Evolutionary conservation across 2,888 invertebrate species (phyloP).

Genomic region (Dryocosmus kuriphilus): DNA sequence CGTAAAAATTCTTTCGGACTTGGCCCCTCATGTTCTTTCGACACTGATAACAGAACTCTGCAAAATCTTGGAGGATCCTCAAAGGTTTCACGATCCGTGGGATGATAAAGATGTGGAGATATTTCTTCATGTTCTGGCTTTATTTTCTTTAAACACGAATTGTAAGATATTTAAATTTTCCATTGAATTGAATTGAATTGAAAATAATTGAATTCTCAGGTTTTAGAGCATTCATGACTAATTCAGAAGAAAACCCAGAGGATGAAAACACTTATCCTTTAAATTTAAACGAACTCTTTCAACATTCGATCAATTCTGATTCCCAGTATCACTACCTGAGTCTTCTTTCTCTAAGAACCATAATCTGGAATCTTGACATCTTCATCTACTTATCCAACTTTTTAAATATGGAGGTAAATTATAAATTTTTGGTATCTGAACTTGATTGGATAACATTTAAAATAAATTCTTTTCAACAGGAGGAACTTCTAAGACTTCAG

Average conservation of each 20-base stretch:
- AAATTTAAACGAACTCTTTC: conserved; percentile 67
- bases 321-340: conserved; percentile 71
- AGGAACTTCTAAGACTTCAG: conserved; percentile 68
- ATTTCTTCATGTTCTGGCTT: conserved; percentile 69
- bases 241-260: conserved; percentile 54
- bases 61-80: conserved; percentile 65
- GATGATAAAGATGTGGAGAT: conserved; percentile 61
- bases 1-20: conserved; percentile 62
- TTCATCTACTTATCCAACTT: conserved; percentile 64
- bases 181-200: neutral
- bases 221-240: conserved; percentile 68
- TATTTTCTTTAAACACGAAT: conserved; percentile 71
- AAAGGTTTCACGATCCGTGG: conserved; percentile 72
- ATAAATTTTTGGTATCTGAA: neutral
- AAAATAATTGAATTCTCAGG: conserved; percentile 58
- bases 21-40: conserved; percentile 71
- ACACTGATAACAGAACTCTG: conserved; percentile 69
- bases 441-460: no score
- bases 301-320: conserved; percentile 64
- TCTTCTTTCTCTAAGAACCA: conserved; percentile 66
- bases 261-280: conserved; percentile 66
- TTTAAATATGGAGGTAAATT: conserved; percentile 69
- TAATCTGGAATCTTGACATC: conserved; percentile 73
- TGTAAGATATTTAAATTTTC: conserved; percentile 61
- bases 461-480: conserved; percentile 55